Evolutionary conservation across 1,140 invertebrate genomes (phyloP).

Genomic region (Drosophila paulistorum): DNA sequence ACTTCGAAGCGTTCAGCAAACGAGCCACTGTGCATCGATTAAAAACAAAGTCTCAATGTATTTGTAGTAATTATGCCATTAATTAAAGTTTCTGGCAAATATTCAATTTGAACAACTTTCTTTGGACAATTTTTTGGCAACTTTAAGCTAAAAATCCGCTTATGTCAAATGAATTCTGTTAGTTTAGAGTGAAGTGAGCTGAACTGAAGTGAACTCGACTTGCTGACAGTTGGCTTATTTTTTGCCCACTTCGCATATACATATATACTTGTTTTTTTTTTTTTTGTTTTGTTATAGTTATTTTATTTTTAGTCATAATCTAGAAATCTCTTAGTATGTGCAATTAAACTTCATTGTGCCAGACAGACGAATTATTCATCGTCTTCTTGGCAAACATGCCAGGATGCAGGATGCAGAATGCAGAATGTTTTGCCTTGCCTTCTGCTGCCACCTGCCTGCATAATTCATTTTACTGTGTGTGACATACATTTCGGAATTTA

Average conservation of each 20-base stretch:
- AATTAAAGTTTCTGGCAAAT: too few species aligned
- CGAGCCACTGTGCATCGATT: too few species aligned
- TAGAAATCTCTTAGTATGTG: constrained; percentile 5
- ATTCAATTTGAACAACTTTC: too few species aligned
- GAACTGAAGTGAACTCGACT: constrained; percentile 1
- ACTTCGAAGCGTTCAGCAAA: too few species aligned
- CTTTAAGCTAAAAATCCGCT: constrained; percentile 8
- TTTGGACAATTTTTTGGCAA: background rate
- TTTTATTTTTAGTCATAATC: constrained; percentile 22
- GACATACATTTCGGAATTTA: constrained; percentile 5
- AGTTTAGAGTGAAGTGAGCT: constrained; percentile 4
- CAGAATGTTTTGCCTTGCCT: background rate
- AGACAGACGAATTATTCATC: background rate
- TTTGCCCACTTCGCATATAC: background rate
- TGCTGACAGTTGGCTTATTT: constrained; percentile 3
- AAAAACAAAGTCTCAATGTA: too few species aligned
- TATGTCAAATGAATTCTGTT: constrained; percentile 15
- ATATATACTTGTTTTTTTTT: background rate
- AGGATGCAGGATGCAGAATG: background rate
- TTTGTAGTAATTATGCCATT: too few species aligned
- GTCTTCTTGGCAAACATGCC: background rate
- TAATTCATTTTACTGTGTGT: constrained; percentile 1
- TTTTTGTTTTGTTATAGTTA: constrained; percentile 19
- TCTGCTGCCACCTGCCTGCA: background rate
- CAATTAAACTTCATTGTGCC: constrained; percentile 8